Evolutionary conservation across 2,888 invertebrate species (phyloP).

Genomic region (Ophion slaviceki): DNA sequence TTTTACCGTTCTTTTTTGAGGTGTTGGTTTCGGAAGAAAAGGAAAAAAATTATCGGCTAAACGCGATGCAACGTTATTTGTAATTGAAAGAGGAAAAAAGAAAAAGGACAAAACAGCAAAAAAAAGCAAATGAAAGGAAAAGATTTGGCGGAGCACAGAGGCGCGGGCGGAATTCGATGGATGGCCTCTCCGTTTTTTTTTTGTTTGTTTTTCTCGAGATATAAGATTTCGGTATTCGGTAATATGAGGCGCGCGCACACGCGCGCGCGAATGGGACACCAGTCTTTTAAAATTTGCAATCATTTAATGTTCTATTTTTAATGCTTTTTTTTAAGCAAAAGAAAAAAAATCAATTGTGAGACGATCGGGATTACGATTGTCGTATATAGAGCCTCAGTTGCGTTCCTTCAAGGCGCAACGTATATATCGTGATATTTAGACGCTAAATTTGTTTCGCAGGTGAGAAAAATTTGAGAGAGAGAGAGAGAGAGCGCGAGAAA

Average conservation of each 20-base stretch:
- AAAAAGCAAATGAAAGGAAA: constrained; percentile 41
- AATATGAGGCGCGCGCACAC: constrained; percentile 7
- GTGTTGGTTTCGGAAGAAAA: constrained; percentile 64
- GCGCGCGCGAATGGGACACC: constrained; percentile 53
- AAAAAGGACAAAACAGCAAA: constrained; percentile 31
- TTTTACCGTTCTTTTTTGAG: constrained; percentile 61
- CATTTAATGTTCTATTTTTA: constrained; percentile 57
- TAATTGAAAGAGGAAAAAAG: constrained; percentile 42
- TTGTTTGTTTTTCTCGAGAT: constrained; percentile 45
- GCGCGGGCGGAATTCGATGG: constrained; percentile 57
- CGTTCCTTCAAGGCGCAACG: constrained; percentile 70
- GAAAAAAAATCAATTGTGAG: constrained; percentile 39
- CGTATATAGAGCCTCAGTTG: constrained; percentile 67
- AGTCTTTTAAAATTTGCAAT: constrained; percentile 67
- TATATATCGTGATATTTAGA: constrained; percentile 81
- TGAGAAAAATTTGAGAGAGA: constrained; percentile 48
- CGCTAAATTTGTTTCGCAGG: constrained; percentile 75
- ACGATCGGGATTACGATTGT: constrained; percentile 66
- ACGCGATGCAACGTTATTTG: constrained; percentile 51
- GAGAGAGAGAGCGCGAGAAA: background rate
- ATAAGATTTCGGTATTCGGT: constrained; percentile 51
- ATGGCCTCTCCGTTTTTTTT: constrained; percentile 60
- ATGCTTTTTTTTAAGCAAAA: constrained; percentile 3
- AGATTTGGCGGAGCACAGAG: constrained; percentile 25
- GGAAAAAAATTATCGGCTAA: constrained; percentile 48